Evolutionary conservation across 2,888 invertebrate genomes (phyloP).

Genomic region (Limnephilus auricula): DNA sequence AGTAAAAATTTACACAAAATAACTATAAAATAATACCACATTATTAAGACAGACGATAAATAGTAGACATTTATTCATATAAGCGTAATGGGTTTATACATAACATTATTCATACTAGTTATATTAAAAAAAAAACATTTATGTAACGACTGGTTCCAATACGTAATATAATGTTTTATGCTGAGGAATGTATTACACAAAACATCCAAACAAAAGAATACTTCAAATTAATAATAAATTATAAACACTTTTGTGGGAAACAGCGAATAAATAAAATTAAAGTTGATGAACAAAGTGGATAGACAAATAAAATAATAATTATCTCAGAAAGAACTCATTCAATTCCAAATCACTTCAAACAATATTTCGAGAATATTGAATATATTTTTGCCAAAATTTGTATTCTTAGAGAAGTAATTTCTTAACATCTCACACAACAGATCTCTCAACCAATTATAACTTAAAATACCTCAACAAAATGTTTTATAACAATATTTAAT

Average conservation of each 20-base stretch:
- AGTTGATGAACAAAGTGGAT: neutral
- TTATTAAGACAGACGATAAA: slow-evolving; percentile 54
- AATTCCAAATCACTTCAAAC: neutral
- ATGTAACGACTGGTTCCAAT: slow-evolving; percentile 19
- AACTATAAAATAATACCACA: slow-evolving; percentile 51
- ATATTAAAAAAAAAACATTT: slow-evolving; percentile 24
- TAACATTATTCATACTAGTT: slow-evolving; percentile 33
- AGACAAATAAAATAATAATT: neutral
- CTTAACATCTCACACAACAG: neutral
- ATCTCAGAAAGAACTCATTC: neutral
- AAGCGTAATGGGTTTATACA: slow-evolving; percentile 61
- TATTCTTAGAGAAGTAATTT: neutral
- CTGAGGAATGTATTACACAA: slow-evolving; percentile 38
- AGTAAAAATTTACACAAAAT: slow-evolving; percentile 16
- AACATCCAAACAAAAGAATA: neutral
- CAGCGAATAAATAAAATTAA: too few species aligned
- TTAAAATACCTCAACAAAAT: neutral
- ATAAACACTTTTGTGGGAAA: neutral
- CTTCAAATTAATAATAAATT: neutral
- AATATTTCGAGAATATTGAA: neutral
- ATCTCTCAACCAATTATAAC: neutral
- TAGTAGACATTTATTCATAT: slow-evolving; percentile 57
- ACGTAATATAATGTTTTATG: neutral
- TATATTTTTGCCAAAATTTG: neutral
- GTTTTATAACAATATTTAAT: neutral